Evolutionary conservation across 2,888 invertebrate genomes (phyloP).

Genomic region (Homarus gammarus): DNA sequence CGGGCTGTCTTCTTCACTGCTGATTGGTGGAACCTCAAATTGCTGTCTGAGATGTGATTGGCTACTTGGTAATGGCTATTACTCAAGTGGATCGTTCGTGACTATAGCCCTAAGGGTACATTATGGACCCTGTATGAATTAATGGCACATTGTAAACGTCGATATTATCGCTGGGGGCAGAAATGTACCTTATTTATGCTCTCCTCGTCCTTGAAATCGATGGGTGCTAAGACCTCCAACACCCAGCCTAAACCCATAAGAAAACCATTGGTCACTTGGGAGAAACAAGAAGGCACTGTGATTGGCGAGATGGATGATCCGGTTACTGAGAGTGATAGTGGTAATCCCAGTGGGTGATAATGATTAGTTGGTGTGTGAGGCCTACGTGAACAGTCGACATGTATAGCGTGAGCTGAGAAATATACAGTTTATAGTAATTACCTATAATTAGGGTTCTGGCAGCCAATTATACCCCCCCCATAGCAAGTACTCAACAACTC

Average conservation of each 20-base stretch:
- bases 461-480: constrained; percentile 50
- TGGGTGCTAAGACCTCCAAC: neutral
- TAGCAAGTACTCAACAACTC: constrained; percentile 27
- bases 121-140: constrained; percentile 52
- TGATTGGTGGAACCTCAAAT: constrained; percentile 22
- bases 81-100: constrained; percentile 24
- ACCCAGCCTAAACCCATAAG: too few species aligned
- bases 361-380: neutral
- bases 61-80: constrained; percentile 16
- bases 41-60: constrained; percentile 24
- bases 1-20: constrained; percentile 12
- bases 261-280: neutral
- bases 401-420: constrained; percentile 31
- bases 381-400: neutral
- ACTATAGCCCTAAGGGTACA: constrained; percentile 23
- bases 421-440: constrained; percentile 51
- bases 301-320: constrained; percentile 3
- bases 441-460: constrained; percentile 53
- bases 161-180: constrained; percentile 15
- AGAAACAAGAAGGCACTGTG: neutral
- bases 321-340: too few species aligned
- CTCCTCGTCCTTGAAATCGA: constrained; percentile 21
- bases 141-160: constrained; percentile 46
- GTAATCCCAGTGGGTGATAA: neutral
- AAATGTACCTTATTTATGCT: constrained; percentile 4